phyloP scores from a whole-genome alignment of 1,140 invertebrate species.

The Drosophila grimshawi region DNA sequence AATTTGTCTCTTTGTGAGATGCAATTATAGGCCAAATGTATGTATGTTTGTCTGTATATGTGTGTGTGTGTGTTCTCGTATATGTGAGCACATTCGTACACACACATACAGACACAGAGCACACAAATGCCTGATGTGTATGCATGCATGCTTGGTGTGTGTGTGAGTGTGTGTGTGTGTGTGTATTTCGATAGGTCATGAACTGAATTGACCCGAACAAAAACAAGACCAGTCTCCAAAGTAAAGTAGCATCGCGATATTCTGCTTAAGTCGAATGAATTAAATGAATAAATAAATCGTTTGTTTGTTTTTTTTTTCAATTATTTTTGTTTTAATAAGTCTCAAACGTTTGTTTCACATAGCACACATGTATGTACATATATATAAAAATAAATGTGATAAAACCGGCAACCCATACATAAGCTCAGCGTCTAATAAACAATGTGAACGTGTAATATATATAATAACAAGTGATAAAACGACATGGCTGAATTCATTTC shows the following conservation, averaged over 20 bases:
- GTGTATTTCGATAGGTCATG: conserved; percentile 72
- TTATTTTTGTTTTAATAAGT: not conserved
- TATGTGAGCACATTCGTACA: not conserved
- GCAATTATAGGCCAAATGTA: not conserved
- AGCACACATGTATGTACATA: not conserved
- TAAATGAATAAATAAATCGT: not conserved
- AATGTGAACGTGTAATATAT: conserved; percentile 1
- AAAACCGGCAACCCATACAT: not conserved
- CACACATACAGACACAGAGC: not conserved
- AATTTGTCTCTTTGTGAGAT: conserved; percentile 23
- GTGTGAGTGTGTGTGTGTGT: conserved; percentile 31
- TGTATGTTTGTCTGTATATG: not conserved
- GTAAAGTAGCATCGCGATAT: conserved; percentile 5
- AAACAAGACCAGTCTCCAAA: conserved; percentile 41
- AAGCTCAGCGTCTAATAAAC: not conserved
- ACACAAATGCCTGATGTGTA: not conserved
- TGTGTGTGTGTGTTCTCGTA: conserved; percentile 14
- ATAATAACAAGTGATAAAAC: conserved; percentile 17
- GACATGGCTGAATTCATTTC: conserved; percentile 4
- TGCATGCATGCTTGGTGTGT: conserved; percentile 27
- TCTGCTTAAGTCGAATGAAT: conserved; percentile 1
- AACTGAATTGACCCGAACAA: conserved; percentile 73
- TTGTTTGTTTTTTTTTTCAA: too few species aligned
- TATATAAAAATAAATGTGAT: conserved; percentile 1
- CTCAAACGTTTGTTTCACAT: not conserved